Evolutionary conservation across 2,888 invertebrate species (phyloP).

Genomic region (Hydrotaea diabolus): DNA sequence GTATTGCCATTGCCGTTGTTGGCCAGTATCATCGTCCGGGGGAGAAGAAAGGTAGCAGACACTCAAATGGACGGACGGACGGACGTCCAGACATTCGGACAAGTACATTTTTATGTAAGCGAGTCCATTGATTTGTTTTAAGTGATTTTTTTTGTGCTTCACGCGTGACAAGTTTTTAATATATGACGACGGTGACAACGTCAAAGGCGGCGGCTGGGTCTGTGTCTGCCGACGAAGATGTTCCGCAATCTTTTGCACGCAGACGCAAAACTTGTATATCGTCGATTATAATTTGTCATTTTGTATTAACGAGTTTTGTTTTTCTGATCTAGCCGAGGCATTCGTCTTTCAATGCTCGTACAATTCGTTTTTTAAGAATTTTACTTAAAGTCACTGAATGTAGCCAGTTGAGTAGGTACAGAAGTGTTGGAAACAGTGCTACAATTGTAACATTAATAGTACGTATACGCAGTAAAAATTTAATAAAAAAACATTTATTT

Average conservation of each 20-base stretch:
- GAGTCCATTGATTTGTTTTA: conserved; percentile 28
- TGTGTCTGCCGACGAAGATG: background rate
- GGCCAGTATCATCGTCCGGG: background rate
- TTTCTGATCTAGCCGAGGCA: background rate
- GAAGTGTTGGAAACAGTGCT: too few relatives aligned
- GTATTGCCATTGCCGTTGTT: background rate
- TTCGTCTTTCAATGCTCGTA: background rate
- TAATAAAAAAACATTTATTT: too few relatives aligned
- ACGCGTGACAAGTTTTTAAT: conserved; percentile 18
- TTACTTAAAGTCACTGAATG: background rate
- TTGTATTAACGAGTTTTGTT: conserved; percentile 23
- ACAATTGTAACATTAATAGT: too few relatives aligned
- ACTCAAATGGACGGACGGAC: background rate
- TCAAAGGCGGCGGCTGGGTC: background rate
- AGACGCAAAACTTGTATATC: conserved; percentile 23
- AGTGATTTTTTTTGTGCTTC: background rate
- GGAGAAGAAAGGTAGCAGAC: background rate
- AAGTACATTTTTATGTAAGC: background rate
- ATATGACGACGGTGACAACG: background rate
- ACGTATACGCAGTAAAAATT: too few relatives aligned
- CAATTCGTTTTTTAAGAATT: background rate
- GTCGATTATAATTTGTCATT: conserved; percentile 36
- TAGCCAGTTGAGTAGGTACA: background rate
- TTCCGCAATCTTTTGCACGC: conserved; percentile 30
- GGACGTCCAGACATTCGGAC: background rate